These are phyloP conservation scores for Pangasius djambal DNA, from an alignment of 2,797 vertebrate species.

Conservation along the genomic window DNA sequence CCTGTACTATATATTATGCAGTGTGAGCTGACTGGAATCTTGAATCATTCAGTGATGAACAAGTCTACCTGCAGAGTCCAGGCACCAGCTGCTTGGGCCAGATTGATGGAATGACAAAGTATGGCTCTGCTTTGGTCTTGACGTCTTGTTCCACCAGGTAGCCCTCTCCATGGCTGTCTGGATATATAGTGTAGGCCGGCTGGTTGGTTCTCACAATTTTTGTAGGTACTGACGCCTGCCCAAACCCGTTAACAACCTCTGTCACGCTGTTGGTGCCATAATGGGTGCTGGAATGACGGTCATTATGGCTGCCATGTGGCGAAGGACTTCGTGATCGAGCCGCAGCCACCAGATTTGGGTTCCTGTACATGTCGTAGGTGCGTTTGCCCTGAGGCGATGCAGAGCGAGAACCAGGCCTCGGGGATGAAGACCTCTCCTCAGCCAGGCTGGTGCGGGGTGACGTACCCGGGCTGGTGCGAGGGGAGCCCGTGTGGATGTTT, in stretches of 20 bases:
- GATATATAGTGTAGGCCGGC: constrained; percentile 79
- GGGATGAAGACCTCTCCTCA: constrained; percentile 90
- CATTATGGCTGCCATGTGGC: constrained; percentile 82
- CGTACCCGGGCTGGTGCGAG: constrained; percentile 95
- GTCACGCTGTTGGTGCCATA: constrained; percentile 74
- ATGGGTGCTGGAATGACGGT: constrained; percentile 64
- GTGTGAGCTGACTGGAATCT: neutral
- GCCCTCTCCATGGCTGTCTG: constrained; percentile 85
- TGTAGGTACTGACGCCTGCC: constrained; percentile 83
- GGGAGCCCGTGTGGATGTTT: constrained; percentile 96
- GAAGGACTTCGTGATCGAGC: constrained; percentile 92
- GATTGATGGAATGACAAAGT: constrained; percentile 87
- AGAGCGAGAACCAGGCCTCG: constrained; percentile 90
- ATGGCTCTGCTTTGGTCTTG: constrained; percentile 86
- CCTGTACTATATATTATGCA: neutral
- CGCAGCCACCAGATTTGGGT: constrained; percentile 77
- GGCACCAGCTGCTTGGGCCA: constrained; percentile 93
- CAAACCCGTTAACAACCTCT: constrained; percentile 85
- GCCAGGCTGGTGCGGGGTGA: constrained; percentile 88
- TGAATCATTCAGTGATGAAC: neutral
- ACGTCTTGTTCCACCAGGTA: constrained; percentile 88
- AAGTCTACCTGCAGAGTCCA: constrained; percentile 88
- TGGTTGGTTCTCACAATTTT: constrained; percentile 92
- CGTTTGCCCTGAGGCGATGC: constrained; percentile 94
- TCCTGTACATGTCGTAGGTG: constrained; percentile 90